Base-by-base conservation (phyloP, 2,113 vertebrate genomes). In the Ranitomeya variabilis region DNA sequence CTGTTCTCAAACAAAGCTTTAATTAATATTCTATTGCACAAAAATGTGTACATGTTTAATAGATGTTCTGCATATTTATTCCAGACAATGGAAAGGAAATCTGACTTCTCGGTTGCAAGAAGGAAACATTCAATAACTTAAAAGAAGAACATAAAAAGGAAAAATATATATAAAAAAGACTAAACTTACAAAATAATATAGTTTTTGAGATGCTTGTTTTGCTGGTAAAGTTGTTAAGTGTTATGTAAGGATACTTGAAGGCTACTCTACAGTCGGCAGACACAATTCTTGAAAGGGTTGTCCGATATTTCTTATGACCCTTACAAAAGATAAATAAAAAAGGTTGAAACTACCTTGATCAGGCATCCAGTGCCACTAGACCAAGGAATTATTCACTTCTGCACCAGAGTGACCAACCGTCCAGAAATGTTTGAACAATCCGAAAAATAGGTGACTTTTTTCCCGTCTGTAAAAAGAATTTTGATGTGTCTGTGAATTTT, bases 1-100 rank as follows among this genome's bases (percentile, higher is more conserved):
- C 76, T 86, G 54, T 80, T 88, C 83, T 79, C 57, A 83, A 84
- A 74, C 2, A 9, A 64, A 80, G 60, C 88, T 79, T 69, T 86
- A 18, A 74, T 84, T 86, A 80, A 6, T 81, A 23, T 89, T 87
- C 80, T 90, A 76, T 45, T 92, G 89, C 66, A 91, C 86, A 60
- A 67, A 92, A 81, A 26, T 78, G 86, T 0, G 81, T 87, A 89
- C 23, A 82, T 3, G n/a, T 86, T 89, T 16, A 89, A 13, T 10
- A 57, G 13, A 26, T 86, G 67, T 89, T 51, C 14, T 69, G 62
- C 57, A 64, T 1, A 0, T 91, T 88, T 81, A 87, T 76, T 23
- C 60, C 60, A 2, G 8, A 60, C 66, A 90, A 91, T 90, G 37
- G 64, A 78, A 89, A 37, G 79, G 52, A 4, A 64, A 64, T 89